Conservation (phyloP, 2,113 vertebrate genomes). For the Halcyon malimbica region DNA sequence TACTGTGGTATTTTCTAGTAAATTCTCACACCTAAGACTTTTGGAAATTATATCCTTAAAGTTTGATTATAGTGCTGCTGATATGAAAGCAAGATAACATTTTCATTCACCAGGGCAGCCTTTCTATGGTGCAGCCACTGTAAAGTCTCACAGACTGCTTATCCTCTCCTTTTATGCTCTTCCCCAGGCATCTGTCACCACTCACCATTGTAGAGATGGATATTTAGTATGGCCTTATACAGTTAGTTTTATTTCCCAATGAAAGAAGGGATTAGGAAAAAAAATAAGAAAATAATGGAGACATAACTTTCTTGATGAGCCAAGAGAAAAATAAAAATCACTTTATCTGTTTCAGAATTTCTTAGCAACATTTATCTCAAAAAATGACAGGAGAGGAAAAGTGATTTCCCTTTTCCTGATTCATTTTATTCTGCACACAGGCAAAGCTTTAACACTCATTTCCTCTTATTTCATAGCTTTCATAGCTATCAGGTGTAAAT, state of each 20-base stretch:
- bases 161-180: background rate
- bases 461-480: background rate
- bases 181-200: background rate
- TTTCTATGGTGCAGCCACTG: background rate
- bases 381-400: background rate
- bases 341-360: background rate
- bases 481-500: background rate
- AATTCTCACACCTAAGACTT: background rate
- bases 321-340: background rate
- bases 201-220: background rate
- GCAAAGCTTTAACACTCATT: background rate
- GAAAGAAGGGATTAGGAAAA: background rate
- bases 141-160: background rate
- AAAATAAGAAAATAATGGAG: background rate
- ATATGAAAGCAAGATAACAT: background rate
- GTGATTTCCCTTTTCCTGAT: background rate
- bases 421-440: background rate
- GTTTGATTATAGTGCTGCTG: background rate
- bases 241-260: background rate
- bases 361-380: background rate
- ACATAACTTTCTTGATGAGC: background rate
- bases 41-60: background rate
- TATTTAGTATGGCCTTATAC: background rate
- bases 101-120: background rate
- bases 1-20: background rate